Evolutionary conservation across 2,797 vertebrate genomes (phyloP).

Genomic region (Phoxinus dragarum): DNA sequence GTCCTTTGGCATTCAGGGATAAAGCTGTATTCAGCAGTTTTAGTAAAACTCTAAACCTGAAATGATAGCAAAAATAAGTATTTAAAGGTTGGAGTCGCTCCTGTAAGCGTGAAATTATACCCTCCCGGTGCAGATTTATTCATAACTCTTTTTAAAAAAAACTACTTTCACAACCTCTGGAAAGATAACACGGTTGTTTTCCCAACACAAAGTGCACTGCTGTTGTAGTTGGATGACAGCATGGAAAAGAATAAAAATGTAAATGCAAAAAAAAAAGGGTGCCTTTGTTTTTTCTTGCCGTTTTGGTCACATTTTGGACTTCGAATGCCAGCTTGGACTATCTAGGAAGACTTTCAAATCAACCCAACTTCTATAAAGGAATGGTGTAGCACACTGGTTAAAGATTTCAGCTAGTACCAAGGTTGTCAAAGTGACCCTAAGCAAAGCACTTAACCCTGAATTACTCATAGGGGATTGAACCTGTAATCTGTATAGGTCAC

Average conservation of each 20-base stretch:
- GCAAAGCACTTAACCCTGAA: slow-evolving; percentile 35
- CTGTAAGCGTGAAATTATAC: slow-evolving; percentile 44
- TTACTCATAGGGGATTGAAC: slow-evolving; percentile 23
- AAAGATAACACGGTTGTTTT: background rate
- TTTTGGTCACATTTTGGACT: background rate
- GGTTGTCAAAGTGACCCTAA: slow-evolving; percentile 21
- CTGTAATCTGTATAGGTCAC: slow-evolving; percentile 20
- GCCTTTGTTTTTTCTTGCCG: background rate
- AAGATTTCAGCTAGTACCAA: slow-evolving; percentile 15
- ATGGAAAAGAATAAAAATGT: background rate
- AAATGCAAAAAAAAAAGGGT: background rate
- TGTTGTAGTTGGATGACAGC: background rate
- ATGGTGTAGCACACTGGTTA: background rate
- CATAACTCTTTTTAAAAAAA: background rate
- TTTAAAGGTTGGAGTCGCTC: slow-evolving; percentile 44
- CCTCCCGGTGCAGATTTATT: slow-evolving; percentile 22
- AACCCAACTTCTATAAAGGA: background rate
- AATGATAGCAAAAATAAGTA: slow-evolving; percentile 37
- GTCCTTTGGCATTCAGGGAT: slow-evolving; percentile 37
- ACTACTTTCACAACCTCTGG: background rate
- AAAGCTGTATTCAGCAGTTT: slow-evolving; percentile 41
- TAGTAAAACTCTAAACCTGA: slow-evolving; percentile 42
- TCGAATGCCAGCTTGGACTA: background rate
- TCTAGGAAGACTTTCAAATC: background rate
- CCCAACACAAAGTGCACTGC: background rate